Evolutionary conservation across 2,113 vertebrate species (phyloP).

Genomic region (Sinocyclocheilus maitianheensis): DNA sequence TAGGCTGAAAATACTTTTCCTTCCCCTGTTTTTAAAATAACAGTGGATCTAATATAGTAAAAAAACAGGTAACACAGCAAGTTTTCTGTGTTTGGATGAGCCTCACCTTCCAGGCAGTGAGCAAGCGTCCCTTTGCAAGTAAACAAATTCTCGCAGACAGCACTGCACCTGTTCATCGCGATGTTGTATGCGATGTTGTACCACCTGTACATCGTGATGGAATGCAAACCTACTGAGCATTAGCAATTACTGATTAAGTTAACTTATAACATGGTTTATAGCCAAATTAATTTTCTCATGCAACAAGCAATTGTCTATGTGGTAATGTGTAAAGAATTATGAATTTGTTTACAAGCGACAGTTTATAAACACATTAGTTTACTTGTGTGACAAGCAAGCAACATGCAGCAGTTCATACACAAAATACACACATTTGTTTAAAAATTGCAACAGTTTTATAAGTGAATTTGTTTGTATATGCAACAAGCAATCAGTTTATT

Average conservation of each 20-base stretch:
- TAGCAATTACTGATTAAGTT: not conserved
- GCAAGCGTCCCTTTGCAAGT: not conserved
- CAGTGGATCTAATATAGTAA: conserved; percentile 63
- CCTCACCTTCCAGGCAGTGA: conserved; percentile 24
- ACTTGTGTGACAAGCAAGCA: not conserved
- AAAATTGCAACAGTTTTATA: not conserved
- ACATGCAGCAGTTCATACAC: not conserved
- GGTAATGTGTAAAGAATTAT: not conserved
- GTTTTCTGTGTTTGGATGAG: conserved; percentile 52
- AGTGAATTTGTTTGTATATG: not conserved
- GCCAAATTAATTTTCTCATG: not conserved
- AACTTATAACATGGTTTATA: not conserved
- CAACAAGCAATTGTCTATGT: not conserved
- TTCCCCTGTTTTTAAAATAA: conserved; percentile 62
- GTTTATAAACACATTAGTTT: not conserved
- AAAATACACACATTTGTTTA: too few relatives aligned
- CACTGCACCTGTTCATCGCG: conserved; percentile 7
- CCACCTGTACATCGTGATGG: conserved; percentile 8
- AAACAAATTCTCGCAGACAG: not conserved
- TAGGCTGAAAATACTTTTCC: conserved; percentile 54
- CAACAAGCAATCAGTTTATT: not conserved
- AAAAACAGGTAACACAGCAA: conserved; percentile 59
- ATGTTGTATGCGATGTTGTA: not conserved
- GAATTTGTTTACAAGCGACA: not conserved
- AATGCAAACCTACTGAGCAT: conserved; percentile 21